phyloP scores from a whole-genome alignment of 2,113 vertebrate species.

The Reinhardtius hippoglossoides region DNA sequence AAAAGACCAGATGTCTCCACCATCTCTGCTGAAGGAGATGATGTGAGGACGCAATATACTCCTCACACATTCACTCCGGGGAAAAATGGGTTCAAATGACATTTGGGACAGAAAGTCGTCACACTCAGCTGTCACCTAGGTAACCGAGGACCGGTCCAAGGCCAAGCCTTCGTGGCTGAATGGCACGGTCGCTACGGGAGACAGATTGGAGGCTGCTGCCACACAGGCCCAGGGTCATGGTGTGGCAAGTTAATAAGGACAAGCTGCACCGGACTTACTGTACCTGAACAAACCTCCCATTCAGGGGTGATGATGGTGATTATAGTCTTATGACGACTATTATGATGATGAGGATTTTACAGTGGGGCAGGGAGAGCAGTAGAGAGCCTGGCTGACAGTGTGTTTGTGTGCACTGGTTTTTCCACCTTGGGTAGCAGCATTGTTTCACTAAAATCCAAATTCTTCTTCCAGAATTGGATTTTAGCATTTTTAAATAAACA shows the following conservation, averaged over 20 bases:
- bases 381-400: background rate
- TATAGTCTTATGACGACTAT: background rate
- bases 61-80: conserved; percentile 26
- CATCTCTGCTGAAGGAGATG: conserved; percentile 5
- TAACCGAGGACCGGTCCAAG: conserved; percentile 44
- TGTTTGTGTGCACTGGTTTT: too few species aligned
- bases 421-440: too few species aligned
- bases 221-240: conserved; percentile 32
- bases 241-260: conserved; percentile 42
- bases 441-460: too few species aligned
- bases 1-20: background rate
- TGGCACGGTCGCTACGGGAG: conserved; percentile 28
- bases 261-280: conserved; percentile 32
- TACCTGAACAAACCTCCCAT: conserved; percentile 23
- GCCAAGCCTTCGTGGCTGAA: conserved; percentile 56
- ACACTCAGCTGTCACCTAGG: conserved; percentile 61
- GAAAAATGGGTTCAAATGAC: conserved; percentile 29
- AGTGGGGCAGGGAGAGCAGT: conserved; percentile 1
- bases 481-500: too few species aligned
- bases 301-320: conserved; percentile 8
- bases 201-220: conserved; percentile 35
- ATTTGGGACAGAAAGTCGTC: conserved; percentile 30
- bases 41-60: conserved; percentile 13
- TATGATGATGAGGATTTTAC: conserved; percentile 2
- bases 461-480: too few species aligned